Conservation (phyloP, 64 coral and sea anemone species). For the Montipora sp. region DNA sequence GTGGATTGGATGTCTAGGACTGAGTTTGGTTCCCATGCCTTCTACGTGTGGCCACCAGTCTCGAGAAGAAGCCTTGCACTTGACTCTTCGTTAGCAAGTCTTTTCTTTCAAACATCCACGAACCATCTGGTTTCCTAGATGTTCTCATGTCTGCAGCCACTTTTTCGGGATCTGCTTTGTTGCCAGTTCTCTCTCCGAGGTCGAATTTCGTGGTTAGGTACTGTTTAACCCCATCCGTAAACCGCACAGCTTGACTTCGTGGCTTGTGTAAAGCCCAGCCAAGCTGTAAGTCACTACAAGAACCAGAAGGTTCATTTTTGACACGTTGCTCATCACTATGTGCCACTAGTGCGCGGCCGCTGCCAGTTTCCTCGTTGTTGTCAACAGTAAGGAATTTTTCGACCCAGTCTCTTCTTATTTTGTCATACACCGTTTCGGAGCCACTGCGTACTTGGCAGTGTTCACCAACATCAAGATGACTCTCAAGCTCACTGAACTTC, state of each 20-base stretch:
- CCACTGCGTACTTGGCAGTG: not conserved
- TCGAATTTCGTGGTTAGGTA: not conserved
- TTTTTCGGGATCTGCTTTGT: not conserved
- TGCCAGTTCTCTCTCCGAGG: not conserved
- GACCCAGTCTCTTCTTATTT: slow-evolving; percentile 10
- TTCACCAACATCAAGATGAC: slow-evolving; percentile 65
- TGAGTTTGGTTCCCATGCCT: not conserved
- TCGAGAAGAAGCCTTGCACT: not conserved
- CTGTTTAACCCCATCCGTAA: not conserved
- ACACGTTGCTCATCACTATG: not conserved
- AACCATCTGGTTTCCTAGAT: not conserved
- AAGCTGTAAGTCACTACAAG: not conserved
- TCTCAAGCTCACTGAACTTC: slow-evolving; percentile 58
- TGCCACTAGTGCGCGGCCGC: not conserved
- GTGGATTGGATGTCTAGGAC: not conserved
- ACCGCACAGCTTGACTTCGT: not conserved
- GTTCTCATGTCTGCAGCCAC: not conserved
- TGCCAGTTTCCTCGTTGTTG: not conserved
- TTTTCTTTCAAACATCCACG: not conserved
- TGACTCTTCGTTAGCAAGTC: not conserved
- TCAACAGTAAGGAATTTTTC: slow-evolving; percentile 57
- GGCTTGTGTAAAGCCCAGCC: not conserved
- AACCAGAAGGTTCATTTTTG: not conserved
- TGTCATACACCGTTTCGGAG: not conserved
- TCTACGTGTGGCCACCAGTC: not conserved